Percentiles rank a stretch among this genome's conserved stretches.
These are phyloP conservation scores for Hipparchia semele DNA, from an alignment of 2,888 invertebrate genomes.

Conservation along the genomic window DNA sequence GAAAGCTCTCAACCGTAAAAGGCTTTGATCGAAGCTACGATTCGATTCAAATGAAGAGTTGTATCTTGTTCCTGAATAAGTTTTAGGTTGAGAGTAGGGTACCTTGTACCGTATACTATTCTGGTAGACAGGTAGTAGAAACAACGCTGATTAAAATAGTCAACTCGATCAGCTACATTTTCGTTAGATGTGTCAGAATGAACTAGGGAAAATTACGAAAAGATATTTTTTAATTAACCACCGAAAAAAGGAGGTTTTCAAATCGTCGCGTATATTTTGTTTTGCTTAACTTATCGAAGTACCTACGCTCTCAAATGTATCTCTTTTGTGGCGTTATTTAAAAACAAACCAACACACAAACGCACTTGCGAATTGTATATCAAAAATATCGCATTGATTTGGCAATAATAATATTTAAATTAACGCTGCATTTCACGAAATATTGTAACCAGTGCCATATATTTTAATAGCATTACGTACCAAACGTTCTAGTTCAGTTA, in stretches of 20 bases:
- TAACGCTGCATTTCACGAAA: constrained; percentile 10
- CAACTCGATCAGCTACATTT: too few species aligned
- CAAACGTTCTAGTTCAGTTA: constrained; percentile 40
- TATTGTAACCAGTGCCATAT: constrained; percentile 27
- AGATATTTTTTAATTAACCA: too few species aligned
- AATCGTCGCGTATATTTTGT: too few species aligned
- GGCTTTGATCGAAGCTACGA: constrained; percentile 19
- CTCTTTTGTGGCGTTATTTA: too few species aligned
- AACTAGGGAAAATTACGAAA: too few species aligned
- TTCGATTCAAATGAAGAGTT: constrained; percentile 23
- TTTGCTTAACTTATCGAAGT: too few species aligned
- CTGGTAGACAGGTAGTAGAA: not conserved
- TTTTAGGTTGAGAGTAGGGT: constrained; percentile 1
- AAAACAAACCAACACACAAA: too few species aligned
- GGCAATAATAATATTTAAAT: not conserved
- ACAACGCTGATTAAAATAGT: not conserved
- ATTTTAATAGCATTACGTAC: constrained; percentile 34
- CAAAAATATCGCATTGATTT: too few species aligned
- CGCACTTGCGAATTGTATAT: too few species aligned
- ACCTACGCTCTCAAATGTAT: too few species aligned
- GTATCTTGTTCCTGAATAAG: constrained; percentile 17
- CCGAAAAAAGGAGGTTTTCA: too few species aligned
- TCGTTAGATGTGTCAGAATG: too few species aligned
- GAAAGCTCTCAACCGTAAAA: constrained; percentile 20
- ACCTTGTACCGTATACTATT: not conserved